Evolutionary conservation across 2,888 invertebrate species (phyloP), one percentile per base, ranked within the genome.

Genomic region (Ophion costatus): DNA sequence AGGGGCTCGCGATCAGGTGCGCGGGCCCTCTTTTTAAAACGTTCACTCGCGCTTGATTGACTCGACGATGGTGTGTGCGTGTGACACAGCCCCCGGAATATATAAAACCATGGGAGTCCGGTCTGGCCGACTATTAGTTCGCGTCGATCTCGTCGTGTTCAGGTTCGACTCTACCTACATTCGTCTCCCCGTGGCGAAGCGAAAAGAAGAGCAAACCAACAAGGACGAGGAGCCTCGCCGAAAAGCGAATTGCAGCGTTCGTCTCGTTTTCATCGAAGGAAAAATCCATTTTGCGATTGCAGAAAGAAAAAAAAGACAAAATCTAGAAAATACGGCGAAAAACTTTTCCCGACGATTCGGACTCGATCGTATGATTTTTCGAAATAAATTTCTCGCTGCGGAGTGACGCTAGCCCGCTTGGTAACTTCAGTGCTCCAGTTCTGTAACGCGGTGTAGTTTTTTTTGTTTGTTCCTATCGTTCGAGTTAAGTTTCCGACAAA

Each of bases 61-160:
- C 82, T 82, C 80, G 71, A 80, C 57, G 80, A 80, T 82, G 38
- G 71, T 80, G 82, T 85, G 77, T 69, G 85, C 86, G 82, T 87
- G 85, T 82, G 86, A 87, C 80, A 78, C 78, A 81, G 82, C 79
- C 84, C 79, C 80, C 83, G 42, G 86, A 86, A 88, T 88, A 88
- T 91, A 91, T 91, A 91, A 91, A 91, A 88, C 86, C 90, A 86
- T 87, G 88, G 81, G 86, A 86, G 83, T 75, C 81, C 73, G 76
- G 75, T 84, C 66, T 85, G 87, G 67, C 81, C 87, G 84, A 87
- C 88, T 89, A 88, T 90, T 89, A 90, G 91, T 90, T 85, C 76
- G 89, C 74, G 82, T 86, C 87, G 87, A 87, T 87, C 81, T 85
- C 85, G 61, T 79, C 80, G 85, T 71, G 45, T 76, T 64, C 63